phyloP scores from a whole-genome alignment of 2,888 invertebrate genomes.

The Orthosia incerta region DNA sequence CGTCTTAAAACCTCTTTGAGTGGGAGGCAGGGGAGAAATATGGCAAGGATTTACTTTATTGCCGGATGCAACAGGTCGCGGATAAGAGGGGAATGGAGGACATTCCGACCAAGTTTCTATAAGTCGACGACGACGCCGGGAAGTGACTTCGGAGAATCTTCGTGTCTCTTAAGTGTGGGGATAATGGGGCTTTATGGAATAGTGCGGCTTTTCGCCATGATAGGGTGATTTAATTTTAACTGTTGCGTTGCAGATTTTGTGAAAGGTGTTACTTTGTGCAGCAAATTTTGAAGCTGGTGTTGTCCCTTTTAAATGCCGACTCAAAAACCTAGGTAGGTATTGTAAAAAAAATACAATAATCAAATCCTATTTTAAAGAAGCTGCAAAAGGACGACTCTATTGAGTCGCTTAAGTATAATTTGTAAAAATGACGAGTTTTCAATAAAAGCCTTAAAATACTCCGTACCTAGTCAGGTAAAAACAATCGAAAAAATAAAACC shows the following conservation, averaged over 20 bases:
- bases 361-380: no score
- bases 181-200: slow-evolving; percentile 68
- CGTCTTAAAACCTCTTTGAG: slow-evolving; percentile 64
- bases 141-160: slow-evolving; percentile 69
- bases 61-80: slow-evolving; percentile 89
- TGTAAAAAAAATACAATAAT: no score
- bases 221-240: slow-evolving; percentile 61
- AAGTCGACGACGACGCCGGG: slow-evolving; percentile 72
- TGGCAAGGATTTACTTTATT: slow-evolving; percentile 86
- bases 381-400: no score
- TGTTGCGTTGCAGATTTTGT: slow-evolving; percentile 6
- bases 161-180: slow-evolving; percentile 72
- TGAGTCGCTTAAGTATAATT: no score
- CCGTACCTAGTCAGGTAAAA: no score
- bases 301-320: not conserved
- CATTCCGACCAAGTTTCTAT: slow-evolving; percentile 69
- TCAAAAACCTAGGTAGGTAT: no score
- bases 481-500: no score
- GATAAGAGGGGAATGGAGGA: slow-evolving; percentile 71
- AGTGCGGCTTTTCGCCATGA: slow-evolving; percentile 56
- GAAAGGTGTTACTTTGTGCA: not conserved
- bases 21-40: slow-evolving; percentile 69
- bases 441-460: no score
- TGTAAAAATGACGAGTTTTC: no score
- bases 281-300: not conserved